Percentiles rank a stretch among this genome's conserved stretches.
Evolutionary conservation across 2,888 invertebrate species (phyloP).

Genomic region (Chloroclystis v-ata): DNA sequence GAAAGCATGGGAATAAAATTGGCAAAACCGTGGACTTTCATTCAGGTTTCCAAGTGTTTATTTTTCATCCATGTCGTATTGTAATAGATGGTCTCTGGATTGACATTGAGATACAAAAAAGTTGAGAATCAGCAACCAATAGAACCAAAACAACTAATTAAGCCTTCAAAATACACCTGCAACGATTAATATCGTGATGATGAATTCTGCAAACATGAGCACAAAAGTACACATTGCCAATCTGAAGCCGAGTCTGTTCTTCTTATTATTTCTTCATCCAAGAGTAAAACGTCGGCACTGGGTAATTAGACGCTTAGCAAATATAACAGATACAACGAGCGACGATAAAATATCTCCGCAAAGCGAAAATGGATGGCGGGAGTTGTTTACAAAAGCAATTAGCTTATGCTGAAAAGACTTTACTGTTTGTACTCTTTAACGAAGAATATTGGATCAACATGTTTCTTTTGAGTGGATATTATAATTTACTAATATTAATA

Average conservation of each 20-base stretch:
- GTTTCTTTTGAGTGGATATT: not conserved
- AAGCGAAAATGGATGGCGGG: conserved; percentile 32
- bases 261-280: conserved; percentile 43
- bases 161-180: no score
- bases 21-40: no score
- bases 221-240: not conserved
- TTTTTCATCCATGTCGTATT: no score
- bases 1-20: no score
- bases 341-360: conserved; percentile 36
- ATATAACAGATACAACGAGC: conserved; percentile 41
- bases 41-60: no score
- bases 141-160: no score
- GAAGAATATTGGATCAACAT: not conserved
- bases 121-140: no score
- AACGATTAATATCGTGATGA: no score
- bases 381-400: conserved; percentile 21
- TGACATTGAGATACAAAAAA: no score
- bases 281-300: conserved; percentile 44
- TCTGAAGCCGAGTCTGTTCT: not conserved
- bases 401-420: conserved; percentile 16
- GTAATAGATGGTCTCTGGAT: no score
- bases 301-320: conserved; percentile 55
- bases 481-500: no score
- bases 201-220: not conserved
- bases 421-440: not conserved